Evolutionary conservation across 2,113 vertebrate genomes (phyloP).

Genomic region (Oreocharis arfaki): DNA sequence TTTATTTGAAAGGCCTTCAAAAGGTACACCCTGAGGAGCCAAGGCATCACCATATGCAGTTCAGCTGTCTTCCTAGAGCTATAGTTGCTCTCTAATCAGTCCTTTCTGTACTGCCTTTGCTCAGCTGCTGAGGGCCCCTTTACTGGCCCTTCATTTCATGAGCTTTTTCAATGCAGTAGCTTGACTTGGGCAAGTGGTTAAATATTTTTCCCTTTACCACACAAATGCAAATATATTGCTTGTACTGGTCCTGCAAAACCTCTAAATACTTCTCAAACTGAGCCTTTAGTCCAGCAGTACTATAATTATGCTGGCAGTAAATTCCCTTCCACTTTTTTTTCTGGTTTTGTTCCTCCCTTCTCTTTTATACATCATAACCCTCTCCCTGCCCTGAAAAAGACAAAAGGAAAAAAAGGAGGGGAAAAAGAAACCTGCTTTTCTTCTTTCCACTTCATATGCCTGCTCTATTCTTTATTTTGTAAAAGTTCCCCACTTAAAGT

Average conservation of each 20-base stretch:
- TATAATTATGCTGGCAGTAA: background rate
- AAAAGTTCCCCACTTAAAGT: background rate
- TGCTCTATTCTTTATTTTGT: background rate
- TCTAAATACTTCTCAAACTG: background rate
- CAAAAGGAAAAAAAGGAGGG: background rate
- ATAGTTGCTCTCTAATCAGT: background rate
- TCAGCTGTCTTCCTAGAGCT: background rate
- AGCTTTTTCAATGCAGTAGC: background rate
- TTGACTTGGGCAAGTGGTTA: background rate
- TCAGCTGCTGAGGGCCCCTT: background rate
- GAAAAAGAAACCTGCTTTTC: background rate
- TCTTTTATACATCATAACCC: background rate
- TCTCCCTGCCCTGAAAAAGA: background rate
- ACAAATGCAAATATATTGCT: background rate
- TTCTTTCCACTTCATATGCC: background rate
- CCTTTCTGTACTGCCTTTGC: background rate
- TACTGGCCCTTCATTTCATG: background rate
- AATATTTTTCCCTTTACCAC: background rate
- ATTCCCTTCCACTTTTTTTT: background rate
- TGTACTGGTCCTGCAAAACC: background rate
- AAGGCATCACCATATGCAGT: too few relatives aligned
- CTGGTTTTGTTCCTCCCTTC: background rate
- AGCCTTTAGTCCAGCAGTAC: background rate
- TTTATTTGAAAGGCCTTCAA: too few relatives aligned
- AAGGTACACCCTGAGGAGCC: too few relatives aligned